These are phyloP conservation scores for Cardinalis cardinalis DNA, from an alignment of 2,113 vertebrate species.

Conservation along the genomic window DNA sequence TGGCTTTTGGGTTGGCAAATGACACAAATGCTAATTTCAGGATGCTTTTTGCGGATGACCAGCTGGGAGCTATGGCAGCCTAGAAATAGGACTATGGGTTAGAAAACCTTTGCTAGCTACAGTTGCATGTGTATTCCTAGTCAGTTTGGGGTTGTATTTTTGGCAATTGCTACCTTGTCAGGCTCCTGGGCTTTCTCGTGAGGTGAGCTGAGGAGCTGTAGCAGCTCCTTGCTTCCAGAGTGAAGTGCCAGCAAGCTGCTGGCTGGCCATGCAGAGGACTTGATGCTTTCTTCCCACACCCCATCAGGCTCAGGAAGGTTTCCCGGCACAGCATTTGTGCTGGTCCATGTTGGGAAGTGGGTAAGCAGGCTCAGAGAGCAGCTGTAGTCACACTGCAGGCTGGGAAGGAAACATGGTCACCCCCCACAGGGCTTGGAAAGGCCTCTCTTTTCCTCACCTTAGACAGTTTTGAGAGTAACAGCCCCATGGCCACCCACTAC, in stretches of 20 bases:
- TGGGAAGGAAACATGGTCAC: not conserved
- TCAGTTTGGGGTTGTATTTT: not conserved
- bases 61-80: not conserved
- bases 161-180: not conserved
- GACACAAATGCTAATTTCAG: not conserved
- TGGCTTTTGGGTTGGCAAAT: not conserved
- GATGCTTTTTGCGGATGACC: not conserved
- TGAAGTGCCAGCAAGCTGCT: accelerated
- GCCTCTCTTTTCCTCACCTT: not conserved
- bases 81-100: not conserved
- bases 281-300: not conserved
- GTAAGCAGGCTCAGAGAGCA: not conserved
- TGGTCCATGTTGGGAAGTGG: not conserved
- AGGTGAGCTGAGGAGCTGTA: not conserved
- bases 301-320: not conserved
- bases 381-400: not conserved
- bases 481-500: accelerated
- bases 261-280: not conserved
- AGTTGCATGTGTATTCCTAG: not conserved
- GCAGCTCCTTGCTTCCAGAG: not conserved
- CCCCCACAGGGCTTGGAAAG: not conserved
- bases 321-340: not conserved
- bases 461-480: not conserved
- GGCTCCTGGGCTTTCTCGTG: not conserved
- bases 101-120: not conserved